Percentiles rank a stretch among this genome's conserved stretches.
Evolutionary conservation across 2,113 vertebrate species (phyloP).

Genomic region (Xerus inauris): DNA sequence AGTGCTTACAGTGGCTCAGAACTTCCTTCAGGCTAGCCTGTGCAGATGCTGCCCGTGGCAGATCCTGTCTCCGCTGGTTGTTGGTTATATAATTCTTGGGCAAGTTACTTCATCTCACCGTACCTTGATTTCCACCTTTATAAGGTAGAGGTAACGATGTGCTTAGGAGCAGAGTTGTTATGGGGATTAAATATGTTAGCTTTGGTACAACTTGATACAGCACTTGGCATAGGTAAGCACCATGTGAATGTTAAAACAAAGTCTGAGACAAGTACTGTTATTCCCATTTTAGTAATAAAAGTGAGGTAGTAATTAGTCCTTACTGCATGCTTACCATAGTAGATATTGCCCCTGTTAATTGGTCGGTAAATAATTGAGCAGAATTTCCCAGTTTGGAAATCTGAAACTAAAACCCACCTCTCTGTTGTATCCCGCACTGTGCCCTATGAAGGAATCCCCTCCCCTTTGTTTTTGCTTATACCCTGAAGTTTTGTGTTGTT

Average conservation of each 20-base stretch:
- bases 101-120: rapidly evolving
- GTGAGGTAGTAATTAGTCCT: not conserved
- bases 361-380: not conserved
- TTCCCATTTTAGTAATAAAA: not conserved
- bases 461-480: not conserved
- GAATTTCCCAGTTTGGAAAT: not conserved
- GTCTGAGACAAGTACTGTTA: not conserved
- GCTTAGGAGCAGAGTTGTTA: not conserved
- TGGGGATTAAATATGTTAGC: not conserved
- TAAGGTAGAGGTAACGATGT: not conserved
- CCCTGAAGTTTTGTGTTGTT: not conserved
- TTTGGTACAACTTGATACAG: not conserved
- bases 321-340: not conserved
- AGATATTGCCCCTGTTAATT: not conserved
- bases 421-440: not conserved
- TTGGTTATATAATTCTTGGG: not conserved
- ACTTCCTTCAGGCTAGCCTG: not conserved
- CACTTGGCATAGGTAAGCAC: not conserved
- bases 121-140: not conserved
- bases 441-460: not conserved
- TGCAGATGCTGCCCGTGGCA: not conserved
- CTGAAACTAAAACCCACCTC: not conserved
- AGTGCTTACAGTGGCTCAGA: not conserved
- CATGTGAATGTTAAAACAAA: not conserved
- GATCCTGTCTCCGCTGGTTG: not conserved